Percentiles rank a stretch among this genome's conserved stretches.
phyloP scores from a whole-genome alignment of 2,888 invertebrate genomes.

The Cactoblastis cactorum region DNA sequence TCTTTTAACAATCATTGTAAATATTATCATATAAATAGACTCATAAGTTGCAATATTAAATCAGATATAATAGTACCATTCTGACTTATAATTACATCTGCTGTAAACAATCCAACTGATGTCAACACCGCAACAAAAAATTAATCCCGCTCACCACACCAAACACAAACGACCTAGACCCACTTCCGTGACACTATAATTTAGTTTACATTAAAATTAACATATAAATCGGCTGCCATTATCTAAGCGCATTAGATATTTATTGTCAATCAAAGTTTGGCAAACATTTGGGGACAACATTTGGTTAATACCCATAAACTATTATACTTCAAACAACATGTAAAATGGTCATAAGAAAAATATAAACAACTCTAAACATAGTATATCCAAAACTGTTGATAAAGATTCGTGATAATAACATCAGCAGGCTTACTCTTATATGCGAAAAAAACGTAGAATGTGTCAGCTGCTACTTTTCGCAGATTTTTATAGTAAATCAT shows the following conservation, averaged over 20 bases:
- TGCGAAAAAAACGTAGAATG: no score
- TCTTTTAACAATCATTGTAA: no score
- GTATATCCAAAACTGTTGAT: no score
- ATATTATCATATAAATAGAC: no score
- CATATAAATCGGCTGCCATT: slow-evolving; percentile 42
- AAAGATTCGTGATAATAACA: no score
- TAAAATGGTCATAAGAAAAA: no score
- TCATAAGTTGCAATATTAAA: no score
- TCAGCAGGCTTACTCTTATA: no score
- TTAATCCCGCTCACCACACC: slow-evolving; percentile 1
- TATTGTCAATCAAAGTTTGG: slow-evolving; percentile 19
- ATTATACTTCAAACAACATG: no score
- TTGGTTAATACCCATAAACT: not conserved
- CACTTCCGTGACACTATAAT: slow-evolving; percentile 26
- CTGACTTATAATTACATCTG: not conserved
- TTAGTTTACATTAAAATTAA: slow-evolving; percentile 37
- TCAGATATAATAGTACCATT: not conserved
- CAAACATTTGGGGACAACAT: not conserved
- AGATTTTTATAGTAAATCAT: no score
- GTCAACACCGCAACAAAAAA: not conserved
- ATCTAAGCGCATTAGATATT: slow-evolving; percentile 27
- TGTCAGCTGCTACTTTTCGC: no score
- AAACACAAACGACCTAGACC: slow-evolving; percentile 8
- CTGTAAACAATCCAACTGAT: not conserved
- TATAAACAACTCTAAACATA: no score